phyloP scores from a whole-genome alignment of 2,113 vertebrate genomes.

The Symphodus melops region DNA sequence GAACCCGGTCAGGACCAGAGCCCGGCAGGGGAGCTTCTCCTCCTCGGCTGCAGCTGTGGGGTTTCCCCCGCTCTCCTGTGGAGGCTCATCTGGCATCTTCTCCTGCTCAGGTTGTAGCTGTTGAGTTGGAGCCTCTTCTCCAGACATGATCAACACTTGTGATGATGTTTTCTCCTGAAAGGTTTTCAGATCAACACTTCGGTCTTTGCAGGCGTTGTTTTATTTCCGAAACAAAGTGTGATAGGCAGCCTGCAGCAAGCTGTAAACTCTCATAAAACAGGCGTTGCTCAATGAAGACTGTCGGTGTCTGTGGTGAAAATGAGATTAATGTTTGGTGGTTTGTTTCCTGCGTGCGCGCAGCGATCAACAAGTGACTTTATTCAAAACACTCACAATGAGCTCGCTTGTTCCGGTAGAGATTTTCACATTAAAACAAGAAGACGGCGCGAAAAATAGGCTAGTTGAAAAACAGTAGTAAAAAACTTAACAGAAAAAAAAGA shows the following conservation, averaged over 20 bases:
- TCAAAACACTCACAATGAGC: rapidly evolving
- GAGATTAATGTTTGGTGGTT: constrained; percentile 18
- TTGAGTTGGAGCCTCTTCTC: constrained; percentile 78
- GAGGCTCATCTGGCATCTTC: constrained; percentile 50
- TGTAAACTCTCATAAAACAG: not conserved
- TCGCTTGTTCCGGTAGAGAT: not conserved
- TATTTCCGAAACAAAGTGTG: not conserved
- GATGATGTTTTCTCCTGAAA: not conserved
- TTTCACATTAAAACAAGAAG: constrained; percentile 64
- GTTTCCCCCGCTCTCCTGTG: constrained; percentile 32
- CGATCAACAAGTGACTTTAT: constrained; percentile 64
- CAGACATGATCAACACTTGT: constrained; percentile 72
- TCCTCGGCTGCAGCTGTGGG: constrained; percentile 33
- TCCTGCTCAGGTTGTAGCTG: constrained; percentile 59
- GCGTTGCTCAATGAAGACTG: not conserved
- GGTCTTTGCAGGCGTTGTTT: constrained; percentile 4
- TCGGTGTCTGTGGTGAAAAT: not conserved
- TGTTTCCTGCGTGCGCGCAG: constrained; percentile 30
- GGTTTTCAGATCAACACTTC: not conserved
- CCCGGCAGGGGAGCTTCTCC: constrained; percentile 70
- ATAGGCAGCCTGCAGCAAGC: too few species aligned
- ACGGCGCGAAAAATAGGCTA: too few species aligned
- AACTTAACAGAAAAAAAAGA: too few species aligned
- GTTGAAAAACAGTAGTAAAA: too few species aligned
- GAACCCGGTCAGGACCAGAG: constrained; percentile 86